Evolutionary conservation across 1,140 invertebrate genomes (phyloP).

Genomic region (Euwallacea similis): DNA sequence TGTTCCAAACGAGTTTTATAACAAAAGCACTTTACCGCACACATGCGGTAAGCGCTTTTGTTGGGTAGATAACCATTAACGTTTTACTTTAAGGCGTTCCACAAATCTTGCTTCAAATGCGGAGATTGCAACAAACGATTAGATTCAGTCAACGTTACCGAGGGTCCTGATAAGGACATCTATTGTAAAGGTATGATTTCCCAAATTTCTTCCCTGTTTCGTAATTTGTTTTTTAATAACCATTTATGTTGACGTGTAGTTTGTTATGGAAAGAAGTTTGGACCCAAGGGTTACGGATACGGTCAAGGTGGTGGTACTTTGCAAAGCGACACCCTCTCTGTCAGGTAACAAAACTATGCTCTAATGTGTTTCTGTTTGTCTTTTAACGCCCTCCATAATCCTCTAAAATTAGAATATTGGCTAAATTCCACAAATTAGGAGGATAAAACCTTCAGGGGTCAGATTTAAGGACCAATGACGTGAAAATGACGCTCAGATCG

Average conservation of each 20-base stretch:
- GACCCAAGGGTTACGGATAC: conserved; percentile 92
- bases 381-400: not conserved
- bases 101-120: conserved; percentile 95
- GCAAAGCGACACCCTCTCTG: conserved; percentile 79
- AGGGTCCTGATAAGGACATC: conserved; percentile 94
- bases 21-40: too few relatives aligned
- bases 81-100: conserved; percentile 68
- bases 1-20: too few relatives aligned
- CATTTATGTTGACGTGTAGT: conserved; percentile 53
- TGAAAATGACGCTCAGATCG: too few relatives aligned
- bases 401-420: too few relatives aligned
- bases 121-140: conserved; percentile 90
- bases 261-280: conserved; percentile 92
- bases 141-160: conserved; percentile 94
- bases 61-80: conserved; percentile 4
- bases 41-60: not conserved
- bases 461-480: too few relatives aligned
- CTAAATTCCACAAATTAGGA: too few relatives aligned
- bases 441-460: too few relatives aligned
- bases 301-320: conserved; percentile 88
- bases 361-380: conserved; percentile 17
- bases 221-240: not conserved
- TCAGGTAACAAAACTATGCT: conserved; percentile 61
- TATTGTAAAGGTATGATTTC: conserved; percentile 87
- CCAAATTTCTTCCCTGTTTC: not conserved